A percentile compares a stretch with the other conserved stretches of the same genome.
These are phyloP conservation scores for Fringilla coelebs DNA, from an alignment of 2,797 vertebrate genomes.

Conservation along the genomic window DNA sequence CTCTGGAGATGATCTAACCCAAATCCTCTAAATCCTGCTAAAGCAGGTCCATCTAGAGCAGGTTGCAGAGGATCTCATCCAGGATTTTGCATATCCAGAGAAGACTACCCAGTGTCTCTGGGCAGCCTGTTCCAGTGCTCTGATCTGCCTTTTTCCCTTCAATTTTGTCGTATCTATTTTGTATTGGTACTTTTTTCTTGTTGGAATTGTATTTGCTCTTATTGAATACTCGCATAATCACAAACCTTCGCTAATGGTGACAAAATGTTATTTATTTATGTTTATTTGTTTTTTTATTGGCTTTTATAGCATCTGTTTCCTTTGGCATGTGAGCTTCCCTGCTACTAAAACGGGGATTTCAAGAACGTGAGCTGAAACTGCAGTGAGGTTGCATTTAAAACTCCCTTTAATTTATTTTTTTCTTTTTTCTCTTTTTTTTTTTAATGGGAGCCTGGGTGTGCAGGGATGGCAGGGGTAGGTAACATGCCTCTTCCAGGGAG, in stretches of 20 bases:
- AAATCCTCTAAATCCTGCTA: no score
- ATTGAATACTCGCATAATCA: slow-evolving; percentile 48
- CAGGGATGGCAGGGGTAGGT: neutral
- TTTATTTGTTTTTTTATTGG: slow-evolving; percentile 62
- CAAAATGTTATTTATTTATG: slow-evolving; percentile 73
- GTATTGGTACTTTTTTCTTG: neutral
- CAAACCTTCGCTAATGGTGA: slow-evolving; percentile 72
- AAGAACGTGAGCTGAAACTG: slow-evolving; percentile 39
- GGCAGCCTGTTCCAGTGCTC: neutral
- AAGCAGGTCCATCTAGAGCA: neutral
- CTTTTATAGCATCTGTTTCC: slow-evolving; percentile 66
- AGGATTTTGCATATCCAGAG: neutral
- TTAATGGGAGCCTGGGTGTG: neutral
- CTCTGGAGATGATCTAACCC: neutral
- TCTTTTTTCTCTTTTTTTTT: neutral
- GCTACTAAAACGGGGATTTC: slow-evolving; percentile 68
- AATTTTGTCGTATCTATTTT: neutral
- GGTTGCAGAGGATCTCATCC: neutral
- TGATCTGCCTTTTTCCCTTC: neutral
- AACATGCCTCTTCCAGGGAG: slow-evolving; percentile 26
- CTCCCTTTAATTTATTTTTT: neutral
- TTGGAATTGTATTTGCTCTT: slow-evolving; percentile 10
- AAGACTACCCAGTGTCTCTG: accelerated
- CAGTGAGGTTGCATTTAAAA: neutral
- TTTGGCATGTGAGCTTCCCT: slow-evolving; percentile 55